Conservation (phyloP, 2,797 vertebrate genomes). For the Ispidina lecontei region DNA sequence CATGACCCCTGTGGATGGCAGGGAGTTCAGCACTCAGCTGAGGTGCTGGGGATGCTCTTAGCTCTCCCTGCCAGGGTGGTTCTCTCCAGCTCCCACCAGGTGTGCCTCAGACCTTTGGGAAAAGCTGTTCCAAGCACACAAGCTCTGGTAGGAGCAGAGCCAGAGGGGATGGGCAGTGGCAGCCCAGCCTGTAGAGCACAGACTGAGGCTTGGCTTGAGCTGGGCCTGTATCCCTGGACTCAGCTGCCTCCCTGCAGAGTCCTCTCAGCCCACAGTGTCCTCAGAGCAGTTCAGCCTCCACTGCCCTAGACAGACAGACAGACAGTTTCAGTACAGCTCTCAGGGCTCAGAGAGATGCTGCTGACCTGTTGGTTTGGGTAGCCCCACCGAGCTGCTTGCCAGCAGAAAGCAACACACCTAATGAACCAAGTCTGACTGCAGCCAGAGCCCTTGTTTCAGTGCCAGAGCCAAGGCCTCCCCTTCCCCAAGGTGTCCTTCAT, state of each 20-base stretch:
- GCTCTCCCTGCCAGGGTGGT: background rate
- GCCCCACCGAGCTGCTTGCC: background rate
- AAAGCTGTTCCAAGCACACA: background rate
- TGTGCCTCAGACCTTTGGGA: background rate
- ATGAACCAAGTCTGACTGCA: background rate
- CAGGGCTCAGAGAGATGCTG: background rate
- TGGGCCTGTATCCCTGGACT: background rate
- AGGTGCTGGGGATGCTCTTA: background rate
- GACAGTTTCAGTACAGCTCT: background rate
- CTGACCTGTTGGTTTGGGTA: background rate
- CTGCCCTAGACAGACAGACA: rapidly evolving
- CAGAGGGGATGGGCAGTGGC: background rate
- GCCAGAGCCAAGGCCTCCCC: background rate
- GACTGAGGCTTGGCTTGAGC: background rate
- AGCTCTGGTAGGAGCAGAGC: rapidly evolving
- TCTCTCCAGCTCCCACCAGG: background rate
- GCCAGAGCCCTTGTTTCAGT: background rate
- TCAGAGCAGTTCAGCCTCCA: background rate
- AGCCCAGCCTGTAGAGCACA: background rate
- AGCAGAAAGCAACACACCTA: rapidly evolving
- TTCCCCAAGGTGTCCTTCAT: background rate
- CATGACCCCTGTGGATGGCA: background rate
- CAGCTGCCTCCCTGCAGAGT: background rate
- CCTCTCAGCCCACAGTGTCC: background rate
- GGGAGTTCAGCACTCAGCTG: background rate